phyloP scores from a whole-genome alignment of 2,797 vertebrate genomes.

The Darevskia mixta region DNA sequence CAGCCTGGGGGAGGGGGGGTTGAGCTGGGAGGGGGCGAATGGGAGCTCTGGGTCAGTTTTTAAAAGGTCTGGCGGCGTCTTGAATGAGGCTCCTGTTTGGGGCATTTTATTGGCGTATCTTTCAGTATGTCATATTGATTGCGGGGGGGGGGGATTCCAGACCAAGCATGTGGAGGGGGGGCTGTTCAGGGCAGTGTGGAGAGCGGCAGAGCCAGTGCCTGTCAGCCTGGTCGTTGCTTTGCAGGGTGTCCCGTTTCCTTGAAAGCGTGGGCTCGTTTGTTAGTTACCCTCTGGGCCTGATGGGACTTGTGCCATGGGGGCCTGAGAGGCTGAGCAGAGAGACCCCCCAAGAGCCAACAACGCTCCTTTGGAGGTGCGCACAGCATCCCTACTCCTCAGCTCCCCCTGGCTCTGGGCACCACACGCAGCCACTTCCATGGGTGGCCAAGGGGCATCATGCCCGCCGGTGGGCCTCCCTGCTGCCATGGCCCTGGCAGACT shows the following conservation, averaged over 20 bases:
- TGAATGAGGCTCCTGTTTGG: not conserved
- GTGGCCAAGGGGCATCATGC: not conserved
- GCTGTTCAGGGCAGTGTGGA: too few relatives aligned
- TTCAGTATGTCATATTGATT: too few relatives aligned
- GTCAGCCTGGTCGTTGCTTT: not conserved
- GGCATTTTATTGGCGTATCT: too few relatives aligned
- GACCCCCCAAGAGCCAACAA: not conserved
- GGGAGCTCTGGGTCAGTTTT: too few relatives aligned
- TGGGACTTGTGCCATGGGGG: not conserved
- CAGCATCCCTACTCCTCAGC: too few relatives aligned
- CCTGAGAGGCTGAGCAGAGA: not conserved
- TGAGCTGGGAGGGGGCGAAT: not conserved
- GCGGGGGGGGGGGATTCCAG: too few relatives aligned
- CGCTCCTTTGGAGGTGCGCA: too few relatives aligned
- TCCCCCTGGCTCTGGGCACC: too few relatives aligned
- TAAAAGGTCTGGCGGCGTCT: not conserved
- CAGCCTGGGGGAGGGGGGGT: not conserved
- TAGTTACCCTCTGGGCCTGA: not conserved
- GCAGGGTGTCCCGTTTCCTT: not conserved
- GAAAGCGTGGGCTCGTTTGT: not conserved
- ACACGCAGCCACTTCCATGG: not conserved
- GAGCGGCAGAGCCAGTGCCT: not conserved
- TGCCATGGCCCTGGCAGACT: not conserved
- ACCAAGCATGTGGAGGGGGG: too few relatives aligned
- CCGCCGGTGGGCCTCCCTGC: not conserved